Evolutionary conservation across 2,797 vertebrate genomes (phyloP).

Genomic region (Hippopotamyrus pictus): DNA sequence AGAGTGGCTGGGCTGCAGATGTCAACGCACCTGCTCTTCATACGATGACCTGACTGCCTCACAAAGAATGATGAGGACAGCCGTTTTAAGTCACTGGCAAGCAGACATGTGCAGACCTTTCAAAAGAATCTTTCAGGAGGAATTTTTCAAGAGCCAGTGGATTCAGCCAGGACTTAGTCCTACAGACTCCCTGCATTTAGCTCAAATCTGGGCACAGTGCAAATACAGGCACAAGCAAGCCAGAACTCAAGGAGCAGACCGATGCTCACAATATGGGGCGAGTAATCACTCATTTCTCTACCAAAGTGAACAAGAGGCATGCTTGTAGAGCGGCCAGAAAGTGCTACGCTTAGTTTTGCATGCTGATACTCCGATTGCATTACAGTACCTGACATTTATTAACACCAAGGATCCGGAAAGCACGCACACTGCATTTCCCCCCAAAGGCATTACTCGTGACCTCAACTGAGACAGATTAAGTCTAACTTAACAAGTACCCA

Average conservation of each 20-base stretch:
- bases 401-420: not conserved
- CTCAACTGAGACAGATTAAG: not conserved
- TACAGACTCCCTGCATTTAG: not conserved
- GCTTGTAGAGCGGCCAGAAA: not conserved
- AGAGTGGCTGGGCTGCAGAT: not conserved
- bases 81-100: not conserved
- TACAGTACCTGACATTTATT: not conserved
- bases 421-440: not conserved
- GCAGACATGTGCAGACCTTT: not conserved
- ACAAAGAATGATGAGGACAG: not conserved
- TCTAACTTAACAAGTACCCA: not conserved
- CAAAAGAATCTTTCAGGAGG: not conserved
- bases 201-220: not conserved
- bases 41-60: not conserved
- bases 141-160: not conserved
- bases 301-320: not conserved
- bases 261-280: not conserved
- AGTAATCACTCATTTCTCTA: not conserved
- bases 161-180: not conserved
- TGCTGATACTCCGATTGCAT: not conserved
- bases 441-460: not conserved
- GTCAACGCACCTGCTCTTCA: not conserved
- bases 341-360: not conserved
- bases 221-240: not conserved
- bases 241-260: not conserved